Percentiles rank a stretch among this genome's conserved stretches.
phyloP scores from a whole-genome alignment of 2,888 invertebrate species.

The Cheilosia vulpina region DNA sequence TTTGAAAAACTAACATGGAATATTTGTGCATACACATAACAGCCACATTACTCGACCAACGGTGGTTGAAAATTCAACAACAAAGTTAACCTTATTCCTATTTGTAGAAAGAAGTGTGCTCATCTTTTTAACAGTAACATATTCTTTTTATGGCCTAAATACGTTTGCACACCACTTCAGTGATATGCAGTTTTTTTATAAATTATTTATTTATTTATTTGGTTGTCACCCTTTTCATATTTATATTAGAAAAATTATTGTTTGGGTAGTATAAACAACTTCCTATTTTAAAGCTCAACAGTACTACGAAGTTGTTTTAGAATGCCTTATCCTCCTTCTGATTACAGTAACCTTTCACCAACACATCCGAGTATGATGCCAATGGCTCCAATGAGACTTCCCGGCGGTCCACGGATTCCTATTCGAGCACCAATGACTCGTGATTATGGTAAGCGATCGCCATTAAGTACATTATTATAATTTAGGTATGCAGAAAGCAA shows the following conservation, averaged over 20 bases:
- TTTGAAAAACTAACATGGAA: no score
- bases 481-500: slow-evolving; percentile 54
- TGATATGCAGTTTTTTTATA: neutral
- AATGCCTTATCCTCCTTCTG: slow-evolving; percentile 62
- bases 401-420: slow-evolving; percentile 84
- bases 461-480: slow-evolving; percentile 36
- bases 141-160: no score
- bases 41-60: no score
- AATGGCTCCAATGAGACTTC: slow-evolving; percentile 86
- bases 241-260: slow-evolving; percentile 10
- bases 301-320: slow-evolving; percentile 50
- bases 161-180: neutral
- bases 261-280: slow-evolving; percentile 51
- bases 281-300: slow-evolving; percentile 5
- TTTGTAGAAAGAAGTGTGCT: no score
- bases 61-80: no score
- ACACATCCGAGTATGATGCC: slow-evolving; percentile 90
- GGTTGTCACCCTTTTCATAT: no score
- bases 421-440: slow-evolving; percentile 88
- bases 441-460: slow-evolving; percentile 92
- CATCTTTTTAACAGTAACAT: no score
- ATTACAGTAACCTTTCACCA: slow-evolving; percentile 86
- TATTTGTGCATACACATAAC: no score
- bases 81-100: no score
- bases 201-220: no score